phyloP scores from a whole-genome alignment of 2,888 invertebrate species.

The Tuta absoluta region DNA sequence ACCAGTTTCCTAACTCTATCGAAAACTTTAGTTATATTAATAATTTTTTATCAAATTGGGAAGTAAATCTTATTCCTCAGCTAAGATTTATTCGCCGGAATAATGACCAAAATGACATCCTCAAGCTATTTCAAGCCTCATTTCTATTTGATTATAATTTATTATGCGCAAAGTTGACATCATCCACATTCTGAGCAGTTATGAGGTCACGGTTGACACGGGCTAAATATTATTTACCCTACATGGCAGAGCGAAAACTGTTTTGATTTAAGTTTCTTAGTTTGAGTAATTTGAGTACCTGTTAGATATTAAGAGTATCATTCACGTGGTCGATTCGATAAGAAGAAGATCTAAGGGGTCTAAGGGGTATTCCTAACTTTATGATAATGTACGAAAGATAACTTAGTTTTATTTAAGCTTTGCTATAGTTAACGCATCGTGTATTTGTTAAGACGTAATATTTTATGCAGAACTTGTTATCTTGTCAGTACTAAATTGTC shows the following conservation, averaged over 20 bases:
- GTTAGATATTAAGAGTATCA: background rate
- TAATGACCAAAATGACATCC: background rate
- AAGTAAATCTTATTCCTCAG: background rate
- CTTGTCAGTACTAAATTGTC: background rate
- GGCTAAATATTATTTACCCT: background rate
- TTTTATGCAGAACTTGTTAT: too few relatives aligned
- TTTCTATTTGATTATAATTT: conserved; percentile 21
- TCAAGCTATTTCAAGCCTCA: conserved; percentile 7
- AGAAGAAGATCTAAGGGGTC: too few relatives aligned
- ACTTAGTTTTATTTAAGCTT: too few relatives aligned
- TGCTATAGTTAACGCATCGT: too few relatives aligned
- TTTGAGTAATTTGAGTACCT: background rate
- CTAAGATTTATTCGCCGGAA: conserved; percentile 7
- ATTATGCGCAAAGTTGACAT: conserved; percentile 16
- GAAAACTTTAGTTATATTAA: too few relatives aligned
- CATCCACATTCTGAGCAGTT: background rate
- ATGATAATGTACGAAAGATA: too few relatives aligned
- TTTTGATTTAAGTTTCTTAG: background rate
- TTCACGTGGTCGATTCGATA: too few relatives aligned
- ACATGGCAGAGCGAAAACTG: background rate
- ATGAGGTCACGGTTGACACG: conserved; percentile 19
- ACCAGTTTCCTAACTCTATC: too few relatives aligned
- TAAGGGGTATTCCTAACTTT: too few relatives aligned
- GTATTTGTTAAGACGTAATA: background rate
- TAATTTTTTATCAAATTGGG: too few relatives aligned